Base-by-base conservation (phyloP, 2,797 vertebrate species). In the Fundulus diaphanus region DNA sequence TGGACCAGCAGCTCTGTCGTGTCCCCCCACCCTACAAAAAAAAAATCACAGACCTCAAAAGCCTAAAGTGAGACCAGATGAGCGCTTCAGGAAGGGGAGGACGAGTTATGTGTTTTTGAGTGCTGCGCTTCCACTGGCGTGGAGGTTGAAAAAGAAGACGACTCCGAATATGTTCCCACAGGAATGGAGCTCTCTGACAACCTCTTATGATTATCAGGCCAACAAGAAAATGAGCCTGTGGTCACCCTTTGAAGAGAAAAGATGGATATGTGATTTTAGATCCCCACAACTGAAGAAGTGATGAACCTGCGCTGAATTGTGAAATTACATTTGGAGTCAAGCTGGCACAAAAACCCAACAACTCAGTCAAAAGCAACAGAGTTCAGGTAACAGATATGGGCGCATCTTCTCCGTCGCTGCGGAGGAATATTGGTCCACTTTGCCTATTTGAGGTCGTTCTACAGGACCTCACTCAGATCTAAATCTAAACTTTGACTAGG, bases 31-130 rank as follows among this genome's bases (percentile, higher is more conserved):
- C n/a, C n/a, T n/a, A n/a, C n/a, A n/a, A n/a, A n/a, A n/a, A n/a
- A 73, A 81, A 84, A 71, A 86, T 85, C 83, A 85, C 49, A 87
- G 52, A 80, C 87, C 88, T 82, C 79, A 82, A 89, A 89, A 86
- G 20, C 83, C 88, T 66, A 90, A 92, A 93, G 87, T 88, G 88
- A 84, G 90, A 86, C 82, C 89, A 92, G 84, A 92, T 89, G 88
- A 88, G 90, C 68, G 74, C 76, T 68, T 46, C 73, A 79, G 84
- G 81, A 85, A 83, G 79, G 61, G 79, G 76, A 85, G 59, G 74
- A 83, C 51, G 82, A 77, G 77, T 59, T 87, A 77, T 78, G 70
- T 74, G 79, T 74, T 70, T 18, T 76, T 80, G 81, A 72, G 63
- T 69, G 63, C 54, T 84, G 63, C 72, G 80, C 61, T 40, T 79